Evolutionary conservation across 1,140 invertebrate genomes (phyloP), one percentile per base, ranked within the genome.

Genomic region (Tetraneura akinire): DNA sequence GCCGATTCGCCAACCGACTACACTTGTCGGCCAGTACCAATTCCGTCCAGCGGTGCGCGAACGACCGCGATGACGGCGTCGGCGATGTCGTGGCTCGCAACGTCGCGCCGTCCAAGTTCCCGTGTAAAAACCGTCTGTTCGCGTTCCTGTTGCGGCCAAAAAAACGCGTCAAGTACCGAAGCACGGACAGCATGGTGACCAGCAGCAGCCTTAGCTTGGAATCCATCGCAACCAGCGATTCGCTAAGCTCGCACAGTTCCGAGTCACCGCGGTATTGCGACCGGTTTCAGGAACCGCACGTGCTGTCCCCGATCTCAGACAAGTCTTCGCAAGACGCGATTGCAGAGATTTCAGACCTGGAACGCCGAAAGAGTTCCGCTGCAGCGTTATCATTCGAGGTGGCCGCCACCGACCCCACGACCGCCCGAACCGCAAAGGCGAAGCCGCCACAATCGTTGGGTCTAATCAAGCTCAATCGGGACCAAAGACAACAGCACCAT

Each of bases 251-350:
- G 1, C 92, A 94, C 84, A 93, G 92, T 84, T 93, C 92, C 10
- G 92, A 94, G 85, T 93, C 91, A 90, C 90, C 81, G 23, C 29
- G 64, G 88, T 89, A 37, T 8, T 37, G 84, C 13, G 81, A 55
- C 26, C 81, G 76, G 37, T 47, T 73, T 18, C 55, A 49, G 13
- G 37, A 76, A 42, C 62, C 73, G 81, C 92, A 94, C 84, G 93
- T 95, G 83, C 87, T 96, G 18, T 95, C 93, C 80, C 94, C 94
- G 9, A 96, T 95, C 83, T 95, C 93, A 37, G 94, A 95, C 85
- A 95, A 95, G 84, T 94, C 93, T n/a, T 93, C 92, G 3, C 92
- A 94, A 84, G 93, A 95, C 83, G 23, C 68, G n/a, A 47, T 37
- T 8, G 51, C 55, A 6, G 57, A 78, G 21, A 42, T 57, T 53